A percentile compares a stretch with the other conserved stretches of the same genome.
phyloP scores from a whole-genome alignment of 2,113 vertebrate species.

The Apistogramma diplotaenia region DNA sequence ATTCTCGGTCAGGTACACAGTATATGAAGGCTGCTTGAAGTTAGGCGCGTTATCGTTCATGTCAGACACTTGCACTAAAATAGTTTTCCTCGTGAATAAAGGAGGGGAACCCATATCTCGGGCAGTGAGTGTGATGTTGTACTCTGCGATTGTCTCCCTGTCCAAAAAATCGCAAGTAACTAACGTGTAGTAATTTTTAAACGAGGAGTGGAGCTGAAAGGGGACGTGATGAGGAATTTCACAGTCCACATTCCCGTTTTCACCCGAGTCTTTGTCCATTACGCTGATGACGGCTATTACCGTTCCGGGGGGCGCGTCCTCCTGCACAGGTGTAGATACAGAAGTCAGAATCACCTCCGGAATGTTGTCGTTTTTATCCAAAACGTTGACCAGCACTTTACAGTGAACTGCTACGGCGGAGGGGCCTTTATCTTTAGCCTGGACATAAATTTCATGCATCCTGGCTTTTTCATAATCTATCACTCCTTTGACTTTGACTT shows the following conservation, averaged over 20 bases:
- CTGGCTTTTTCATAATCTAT: constrained; percentile 78
- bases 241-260: constrained; percentile 84
- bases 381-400: constrained; percentile 74
- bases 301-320: constrained; percentile 81
- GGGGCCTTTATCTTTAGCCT: constrained; percentile 87
- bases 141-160: constrained; percentile 77
- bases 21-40: constrained; percentile 85
- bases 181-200: constrained; percentile 87
- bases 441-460: constrained; percentile 84
- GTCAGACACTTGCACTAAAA: constrained; percentile 79
- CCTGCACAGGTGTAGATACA: constrained; percentile 73
- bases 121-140: constrained; percentile 82
- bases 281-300: constrained; percentile 87
- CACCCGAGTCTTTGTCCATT: constrained; percentile 81
- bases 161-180: constrained; percentile 82
- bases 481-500: constrained; percentile 76
- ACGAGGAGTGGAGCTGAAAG: constrained; percentile 85
- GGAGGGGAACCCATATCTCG: constrained; percentile 80
- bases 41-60: constrained; percentile 83
- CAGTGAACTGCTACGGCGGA: constrained; percentile 87
- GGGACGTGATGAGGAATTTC: constrained; percentile 76
- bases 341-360: constrained; percentile 76
- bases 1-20: constrained; percentile 83
- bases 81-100: constrained; percentile 73
- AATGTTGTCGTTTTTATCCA: constrained; percentile 74